Conservation (phyloP, 2,797 vertebrate genomes). For the Echiichthys vipera region DNA sequence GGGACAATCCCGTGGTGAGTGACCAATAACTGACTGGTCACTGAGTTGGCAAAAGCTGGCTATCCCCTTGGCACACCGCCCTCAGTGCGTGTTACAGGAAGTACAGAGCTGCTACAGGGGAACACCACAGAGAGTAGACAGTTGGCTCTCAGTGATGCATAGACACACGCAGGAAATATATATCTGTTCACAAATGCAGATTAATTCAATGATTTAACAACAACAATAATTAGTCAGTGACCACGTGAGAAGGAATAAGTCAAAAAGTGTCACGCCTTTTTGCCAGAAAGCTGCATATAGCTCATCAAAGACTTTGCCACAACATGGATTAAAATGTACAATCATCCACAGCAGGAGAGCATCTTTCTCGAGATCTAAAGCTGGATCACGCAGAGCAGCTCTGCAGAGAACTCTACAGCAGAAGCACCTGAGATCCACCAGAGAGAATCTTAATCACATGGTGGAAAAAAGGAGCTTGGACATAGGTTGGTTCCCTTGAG, state of each 20-base stretch:
- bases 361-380: constrained; percentile 9
- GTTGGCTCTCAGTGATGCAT: constrained; percentile 45
- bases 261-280: background rate
- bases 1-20: constrained; percentile 69
- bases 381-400: constrained; percentile 4
- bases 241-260: background rate
- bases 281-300: background rate
- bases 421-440: constrained; percentile 21
- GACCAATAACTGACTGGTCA: constrained; percentile 74
- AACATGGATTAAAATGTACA: constrained; percentile 6
- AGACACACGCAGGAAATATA: constrained; percentile 25
- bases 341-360: background rate
- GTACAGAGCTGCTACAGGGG: constrained; percentile 46
- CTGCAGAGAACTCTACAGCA: constrained; percentile 11
- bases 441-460: constrained; percentile 51
- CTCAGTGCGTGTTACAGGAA: constrained; percentile 66
- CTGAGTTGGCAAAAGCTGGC: constrained; percentile 73
- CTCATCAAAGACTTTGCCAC: background rate
- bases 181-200: constrained; percentile 9
- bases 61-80: constrained; percentile 68
- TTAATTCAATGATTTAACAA: background rate
- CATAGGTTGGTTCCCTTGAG: constrained; percentile 15
- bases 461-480: constrained; percentile 7
- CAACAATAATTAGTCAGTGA: background rate
- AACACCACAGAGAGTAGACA: constrained; percentile 60